phyloP scores from a whole-genome alignment of 2,888 invertebrate genomes.

The Portevinia maculata region DNA sequence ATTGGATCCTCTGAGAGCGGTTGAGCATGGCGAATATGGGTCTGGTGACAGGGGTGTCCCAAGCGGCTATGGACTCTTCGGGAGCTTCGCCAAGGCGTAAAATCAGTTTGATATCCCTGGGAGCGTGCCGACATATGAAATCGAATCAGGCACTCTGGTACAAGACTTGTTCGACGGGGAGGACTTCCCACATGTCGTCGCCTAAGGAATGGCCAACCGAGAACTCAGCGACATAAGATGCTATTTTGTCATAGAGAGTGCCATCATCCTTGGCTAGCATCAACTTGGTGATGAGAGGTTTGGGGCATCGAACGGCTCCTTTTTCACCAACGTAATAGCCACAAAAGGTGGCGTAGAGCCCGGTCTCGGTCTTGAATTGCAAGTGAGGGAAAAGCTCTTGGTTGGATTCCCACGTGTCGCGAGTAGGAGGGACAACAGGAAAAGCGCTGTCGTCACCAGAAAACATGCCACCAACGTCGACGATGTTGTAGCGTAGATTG shows the following conservation, averaged over 20 bases:
- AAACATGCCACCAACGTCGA: background rate
- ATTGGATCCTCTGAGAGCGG: background rate
- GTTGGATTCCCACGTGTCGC: background rate
- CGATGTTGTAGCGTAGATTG: background rate
- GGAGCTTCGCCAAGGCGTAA: background rate
- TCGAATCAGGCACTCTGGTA: background rate
- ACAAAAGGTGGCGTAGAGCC: too few relatives aligned
- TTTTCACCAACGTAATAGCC: too few relatives aligned
- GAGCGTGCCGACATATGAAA: background rate
- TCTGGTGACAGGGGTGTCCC: background rate
- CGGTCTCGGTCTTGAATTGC: too few relatives aligned
- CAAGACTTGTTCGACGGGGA: background rate
- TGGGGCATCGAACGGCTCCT: too few relatives aligned
- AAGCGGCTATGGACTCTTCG: background rate
- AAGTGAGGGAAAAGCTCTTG: too few relatives aligned
- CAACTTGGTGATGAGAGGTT: background rate
- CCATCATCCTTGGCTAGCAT: background rate
- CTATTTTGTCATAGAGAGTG: background rate
- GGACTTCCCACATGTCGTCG: background rate
- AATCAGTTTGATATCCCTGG: background rate
- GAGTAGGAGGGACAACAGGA: background rate
- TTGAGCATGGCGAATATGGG: background rate
- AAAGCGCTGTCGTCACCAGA: background rate
- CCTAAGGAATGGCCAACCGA: background rate
- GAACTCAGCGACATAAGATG: background rate